phyloP scores from a whole-genome alignment of 2,797 vertebrate species.

The Cynodonichthys magdalenae region DNA sequence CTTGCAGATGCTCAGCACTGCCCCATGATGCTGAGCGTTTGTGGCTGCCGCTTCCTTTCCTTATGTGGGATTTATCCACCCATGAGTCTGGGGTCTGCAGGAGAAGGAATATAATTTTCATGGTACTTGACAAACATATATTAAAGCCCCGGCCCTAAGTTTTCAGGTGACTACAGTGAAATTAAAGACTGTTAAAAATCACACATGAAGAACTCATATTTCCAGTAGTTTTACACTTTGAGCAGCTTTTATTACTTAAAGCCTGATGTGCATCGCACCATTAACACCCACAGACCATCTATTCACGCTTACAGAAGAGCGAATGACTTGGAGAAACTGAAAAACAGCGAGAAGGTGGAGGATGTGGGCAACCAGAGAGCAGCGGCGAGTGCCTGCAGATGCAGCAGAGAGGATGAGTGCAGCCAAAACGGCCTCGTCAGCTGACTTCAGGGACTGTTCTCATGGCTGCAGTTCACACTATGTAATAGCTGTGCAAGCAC shows the following conservation, averaged over 20 bases:
- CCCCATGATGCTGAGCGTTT: conserved; percentile 90
- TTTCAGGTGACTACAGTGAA: no score
- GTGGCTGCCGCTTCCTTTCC: conserved; percentile 72
- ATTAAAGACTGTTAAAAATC: no score
- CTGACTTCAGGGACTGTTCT: conserved; percentile 65
- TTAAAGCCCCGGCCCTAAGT: not conserved
- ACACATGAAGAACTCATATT: conserved; percentile 10
- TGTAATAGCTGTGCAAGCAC: conserved; percentile 48
- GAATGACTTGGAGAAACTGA: conserved; percentile 61
- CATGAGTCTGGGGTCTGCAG: conserved; percentile 86
- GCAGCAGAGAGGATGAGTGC: conserved; percentile 68
- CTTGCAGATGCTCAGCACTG: conserved; percentile 84
- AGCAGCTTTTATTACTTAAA: conserved; percentile 24
- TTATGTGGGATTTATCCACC: conserved; percentile 76
- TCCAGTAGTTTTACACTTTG: conserved; percentile 27
- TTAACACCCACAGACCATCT: conserved; percentile 57
- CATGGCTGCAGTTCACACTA: conserved; percentile 64
- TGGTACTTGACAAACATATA: not conserved
- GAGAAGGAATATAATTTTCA: not conserved
- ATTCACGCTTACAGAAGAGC: conserved; percentile 36
- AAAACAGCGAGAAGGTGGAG: conserved; percentile 58
- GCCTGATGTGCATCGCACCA: conserved; percentile 43
- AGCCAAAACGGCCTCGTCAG: conserved; percentile 66
- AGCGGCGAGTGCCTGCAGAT: conserved; percentile 60
- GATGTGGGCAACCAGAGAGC: conserved; percentile 69